These are phyloP conservation scores for Phortica okadai DNA, from an alignment of 2,888 invertebrate genomes.

Conservation along the genomic window DNA sequence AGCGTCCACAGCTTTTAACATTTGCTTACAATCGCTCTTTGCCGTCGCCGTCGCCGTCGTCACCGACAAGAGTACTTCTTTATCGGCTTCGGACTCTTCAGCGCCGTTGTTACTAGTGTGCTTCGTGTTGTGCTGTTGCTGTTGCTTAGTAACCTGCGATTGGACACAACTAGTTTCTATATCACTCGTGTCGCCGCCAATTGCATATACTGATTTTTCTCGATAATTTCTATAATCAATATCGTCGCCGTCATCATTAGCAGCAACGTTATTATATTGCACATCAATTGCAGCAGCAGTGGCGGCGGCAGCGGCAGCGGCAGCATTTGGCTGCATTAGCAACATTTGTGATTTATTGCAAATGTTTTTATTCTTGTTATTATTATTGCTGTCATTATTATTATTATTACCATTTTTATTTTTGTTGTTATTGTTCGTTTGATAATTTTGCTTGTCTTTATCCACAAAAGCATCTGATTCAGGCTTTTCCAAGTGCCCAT, in stretches of 20 bases:
- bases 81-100: neutral
- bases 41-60: no score
- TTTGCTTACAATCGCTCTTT: no score
- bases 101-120: slow-evolving; percentile 3
- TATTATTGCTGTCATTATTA: slow-evolving; percentile 34
- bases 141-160: slow-evolving; percentile 19
- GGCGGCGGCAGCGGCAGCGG: slow-evolving; percentile 37
- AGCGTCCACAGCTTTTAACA: neutral
- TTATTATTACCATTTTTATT: slow-evolving; percentile 24
- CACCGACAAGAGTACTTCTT: no score
- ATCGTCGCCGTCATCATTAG: slow-evolving; percentile 48
- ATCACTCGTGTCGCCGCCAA: slow-evolving; percentile 32
- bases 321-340: no score
- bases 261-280: slow-evolving; percentile 46
- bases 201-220: slow-evolving; percentile 38
- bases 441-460: slow-evolving; percentile 26
- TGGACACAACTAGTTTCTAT: slow-evolving; percentile 61
- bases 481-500: no score
- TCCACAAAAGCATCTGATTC: no score
- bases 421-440: slow-evolving; percentile 2
- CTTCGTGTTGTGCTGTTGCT: slow-evolving; percentile 30
- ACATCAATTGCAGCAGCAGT: slow-evolving; percentile 39
- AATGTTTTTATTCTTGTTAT: no score
- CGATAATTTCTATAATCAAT: slow-evolving; percentile 41
- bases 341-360: no score